These are phyloP conservation scores for Scaptomyza parva DNA, from an alignment of 2,888 invertebrate species.

Conservation along the genomic window DNA sequence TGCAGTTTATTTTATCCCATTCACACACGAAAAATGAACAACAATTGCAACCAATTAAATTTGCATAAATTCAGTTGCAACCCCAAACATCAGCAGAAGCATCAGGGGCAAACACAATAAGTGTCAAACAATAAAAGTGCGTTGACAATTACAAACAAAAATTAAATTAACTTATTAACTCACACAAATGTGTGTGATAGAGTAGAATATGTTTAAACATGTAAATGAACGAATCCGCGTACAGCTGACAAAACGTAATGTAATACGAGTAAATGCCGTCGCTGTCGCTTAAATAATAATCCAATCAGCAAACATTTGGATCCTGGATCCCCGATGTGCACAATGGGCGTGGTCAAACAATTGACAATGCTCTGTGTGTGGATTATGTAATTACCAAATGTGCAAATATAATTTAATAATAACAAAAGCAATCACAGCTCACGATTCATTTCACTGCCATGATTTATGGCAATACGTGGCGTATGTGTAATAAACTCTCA, in stretches of 20 bases:
- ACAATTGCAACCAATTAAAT: conserved; percentile 74
- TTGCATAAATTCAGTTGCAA: conserved; percentile 67
- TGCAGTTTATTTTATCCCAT: neutral
- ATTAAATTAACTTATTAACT: conserved; percentile 81
- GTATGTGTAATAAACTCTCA: conserved; percentile 24
- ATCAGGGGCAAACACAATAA: conserved; percentile 48
- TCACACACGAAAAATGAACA: conserved; percentile 23
- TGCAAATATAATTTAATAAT: conserved; percentile 66
- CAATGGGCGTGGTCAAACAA: conserved; percentile 52
- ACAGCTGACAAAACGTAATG: conserved; percentile 70
- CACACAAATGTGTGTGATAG: conserved; percentile 23
- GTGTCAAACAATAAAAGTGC: conserved; percentile 75
- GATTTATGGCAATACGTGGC: conserved; percentile 39
- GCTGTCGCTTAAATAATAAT: conserved; percentile 75
- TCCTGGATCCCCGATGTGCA: conserved; percentile 37
- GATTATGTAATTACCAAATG: conserved; percentile 70
- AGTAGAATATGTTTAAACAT: conserved; percentile 46
- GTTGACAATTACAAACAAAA: conserved; percentile 79
- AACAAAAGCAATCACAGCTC: conserved; percentile 50
- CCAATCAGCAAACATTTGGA: conserved; percentile 76
- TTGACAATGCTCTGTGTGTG: conserved; percentile 56
- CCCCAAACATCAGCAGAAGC: neutral
- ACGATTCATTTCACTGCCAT: conserved; percentile 21
- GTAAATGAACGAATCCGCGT: conserved; percentile 39
- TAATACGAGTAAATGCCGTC: conserved; percentile 68